Evolutionary conservation across 1,140 invertebrate species (phyloP), one percentile per base, ranked within the genome.

Genomic region (Anastrepha ludens): DNA sequence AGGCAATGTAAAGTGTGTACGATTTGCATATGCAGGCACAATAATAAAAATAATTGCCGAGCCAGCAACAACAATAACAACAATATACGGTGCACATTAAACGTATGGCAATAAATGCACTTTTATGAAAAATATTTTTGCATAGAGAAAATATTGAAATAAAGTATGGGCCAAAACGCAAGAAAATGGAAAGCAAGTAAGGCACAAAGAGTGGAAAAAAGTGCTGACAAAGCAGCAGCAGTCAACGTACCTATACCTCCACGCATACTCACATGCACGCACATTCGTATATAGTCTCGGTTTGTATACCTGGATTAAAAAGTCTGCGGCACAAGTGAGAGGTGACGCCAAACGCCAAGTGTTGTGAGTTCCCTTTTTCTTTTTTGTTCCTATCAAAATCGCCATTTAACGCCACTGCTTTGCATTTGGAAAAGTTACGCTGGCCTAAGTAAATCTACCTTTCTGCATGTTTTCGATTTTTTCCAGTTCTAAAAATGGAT

Each of bases 51-150:
- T 55, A 67, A 55, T 29, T 55, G 50, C 7, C 29, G 29, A 39
- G 17, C 60, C 5, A 29, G 17, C 64, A 67, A 67, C 29, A 67
- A 39, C 29, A 55, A n/a, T 15, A 58, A 81, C 17, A 9, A n/a
- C 17, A 55, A 9, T 81, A 29, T 29, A 29, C 29, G 1, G 29
- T 29, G 29, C 29, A n/a, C 74, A 81, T 55, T 55, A 81, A 81
- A 55, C 47, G 47, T n/a, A 55, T 15, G 47, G 9, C 74, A 55
- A 55, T 29, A 81, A 78, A 81, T 81, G 74, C 74, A 81, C n/a
- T 81, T 81, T 29, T 55, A 81, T 81, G n/a, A 17, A 81, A 81
- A 81, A 58, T 29, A 58, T 55, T 7, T 55, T 81, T 29, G n/a
- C 20, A 39, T 41, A 44, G 13, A 17, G 8, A 81, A 81, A 15